Conservation (phyloP, 2,113 vertebrate species). For the Hipposideros armiger region DNA sequence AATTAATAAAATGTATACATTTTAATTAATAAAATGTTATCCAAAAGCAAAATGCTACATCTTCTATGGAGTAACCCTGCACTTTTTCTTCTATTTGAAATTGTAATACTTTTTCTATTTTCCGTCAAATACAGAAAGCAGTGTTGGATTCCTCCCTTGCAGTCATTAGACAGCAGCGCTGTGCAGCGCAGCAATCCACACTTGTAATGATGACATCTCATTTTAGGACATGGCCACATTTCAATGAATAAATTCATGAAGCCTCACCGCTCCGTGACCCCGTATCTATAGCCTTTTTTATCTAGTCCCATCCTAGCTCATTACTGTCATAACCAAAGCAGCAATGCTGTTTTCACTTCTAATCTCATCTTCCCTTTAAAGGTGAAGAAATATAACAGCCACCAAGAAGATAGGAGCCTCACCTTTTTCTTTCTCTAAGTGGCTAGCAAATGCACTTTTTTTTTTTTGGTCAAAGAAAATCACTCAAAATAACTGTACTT, state of each 20-base stretch:
- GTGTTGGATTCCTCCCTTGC: background rate
- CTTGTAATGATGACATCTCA: background rate
- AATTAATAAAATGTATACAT: background rate
- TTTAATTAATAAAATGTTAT: background rate
- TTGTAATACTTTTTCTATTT: constrained; percentile 6
- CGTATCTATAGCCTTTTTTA: background rate
- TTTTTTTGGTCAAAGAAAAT: background rate
- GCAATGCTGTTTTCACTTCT: background rate
- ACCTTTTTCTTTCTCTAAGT: background rate
- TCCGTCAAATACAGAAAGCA: background rate
- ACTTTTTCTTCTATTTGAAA: background rate
- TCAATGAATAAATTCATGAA: constrained; percentile 74
- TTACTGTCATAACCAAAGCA: constrained; percentile 43
- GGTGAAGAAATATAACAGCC: background rate
- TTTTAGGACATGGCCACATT: background rate
- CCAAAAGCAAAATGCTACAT: background rate
- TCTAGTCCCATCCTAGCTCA: constrained; percentile 39
- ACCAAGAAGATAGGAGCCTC: background rate
- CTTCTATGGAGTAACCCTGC: background rate
- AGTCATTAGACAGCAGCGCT: background rate
- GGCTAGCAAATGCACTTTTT: background rate
- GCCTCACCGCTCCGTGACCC: constrained; percentile 44
- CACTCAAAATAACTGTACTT: background rate
- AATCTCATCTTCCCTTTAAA: constrained; percentile 55
- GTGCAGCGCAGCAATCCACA: background rate